These are phyloP conservation scores for Callaeas wilsoni DNA, from an alignment of 2,113 vertebrate species.

Conservation along the genomic window DNA sequence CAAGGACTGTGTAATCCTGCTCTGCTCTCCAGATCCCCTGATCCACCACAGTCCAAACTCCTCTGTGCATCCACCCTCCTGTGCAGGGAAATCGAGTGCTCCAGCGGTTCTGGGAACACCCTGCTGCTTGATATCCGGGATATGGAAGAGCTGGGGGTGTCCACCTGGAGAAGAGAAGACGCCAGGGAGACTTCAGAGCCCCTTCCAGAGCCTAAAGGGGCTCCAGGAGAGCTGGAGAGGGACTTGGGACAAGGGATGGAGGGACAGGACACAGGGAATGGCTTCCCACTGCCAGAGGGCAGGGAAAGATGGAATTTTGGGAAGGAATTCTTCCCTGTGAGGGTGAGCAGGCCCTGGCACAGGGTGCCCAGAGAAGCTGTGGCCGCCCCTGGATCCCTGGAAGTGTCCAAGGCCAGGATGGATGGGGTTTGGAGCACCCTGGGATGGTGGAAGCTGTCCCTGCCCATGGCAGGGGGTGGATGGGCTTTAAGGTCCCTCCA, in stretches of 20 bases:
- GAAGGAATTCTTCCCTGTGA: rapidly evolving
- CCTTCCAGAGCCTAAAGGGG: not conserved
- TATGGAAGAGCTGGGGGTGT: not conserved
- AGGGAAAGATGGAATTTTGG: not conserved
- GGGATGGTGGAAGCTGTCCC: rapidly evolving
- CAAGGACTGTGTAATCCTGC: not conserved
- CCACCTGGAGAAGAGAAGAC: not conserved
- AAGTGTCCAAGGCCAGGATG: rapidly evolving
- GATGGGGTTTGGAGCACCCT: rapidly evolving
- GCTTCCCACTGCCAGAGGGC: not conserved
- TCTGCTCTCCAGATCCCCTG: not conserved
- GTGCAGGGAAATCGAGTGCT: rapidly evolving
- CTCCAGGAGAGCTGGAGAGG: not conserved
- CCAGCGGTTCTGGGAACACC: not conserved
- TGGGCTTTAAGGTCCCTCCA: not conserved
- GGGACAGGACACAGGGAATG: not conserved
- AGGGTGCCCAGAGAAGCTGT: not conserved
- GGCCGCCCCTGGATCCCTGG: not conserved
- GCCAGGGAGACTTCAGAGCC: not conserved
- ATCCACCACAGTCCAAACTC: rapidly evolving
- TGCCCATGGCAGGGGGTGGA: not conserved
- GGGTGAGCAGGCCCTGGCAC: rapidly evolving
- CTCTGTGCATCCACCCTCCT: not conserved
- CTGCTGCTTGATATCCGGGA: rapidly evolving
- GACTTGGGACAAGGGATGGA: not conserved